Evolutionary conservation across 2,888 invertebrate species (phyloP).

Genomic region (Ophioninae sp.): DNA sequence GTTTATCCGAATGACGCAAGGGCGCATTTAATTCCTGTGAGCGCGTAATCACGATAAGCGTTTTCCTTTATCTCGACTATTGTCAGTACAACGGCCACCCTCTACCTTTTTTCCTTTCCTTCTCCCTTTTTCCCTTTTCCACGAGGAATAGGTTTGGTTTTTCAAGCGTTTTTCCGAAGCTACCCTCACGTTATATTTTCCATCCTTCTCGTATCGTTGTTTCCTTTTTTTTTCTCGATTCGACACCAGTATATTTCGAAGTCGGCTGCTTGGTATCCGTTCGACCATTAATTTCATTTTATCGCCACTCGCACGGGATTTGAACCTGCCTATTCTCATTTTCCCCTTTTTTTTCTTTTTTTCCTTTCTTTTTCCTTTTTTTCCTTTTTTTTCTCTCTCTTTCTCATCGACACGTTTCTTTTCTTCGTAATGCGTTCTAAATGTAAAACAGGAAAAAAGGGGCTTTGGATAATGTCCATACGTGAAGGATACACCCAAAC

Average conservation of each 20-base stretch:
- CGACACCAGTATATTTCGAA: slow-evolving; percentile 75
- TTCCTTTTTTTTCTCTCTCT: slow-evolving; percentile 17
- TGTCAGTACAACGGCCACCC: slow-evolving; percentile 34
- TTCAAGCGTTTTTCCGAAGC: slow-evolving; percentile 49
- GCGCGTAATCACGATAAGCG: slow-evolving; percentile 66
- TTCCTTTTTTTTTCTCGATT: slow-evolving; percentile 58
- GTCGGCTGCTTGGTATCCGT: slow-evolving; percentile 72
- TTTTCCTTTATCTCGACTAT: slow-evolving; percentile 43
- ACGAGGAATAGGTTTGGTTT: too few species aligned
- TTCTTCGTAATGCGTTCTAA: slow-evolving; percentile 78
- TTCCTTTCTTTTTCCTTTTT: slow-evolving; percentile 60
- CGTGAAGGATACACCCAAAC: slow-evolving; percentile 29
- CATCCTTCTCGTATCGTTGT: slow-evolving; percentile 33
- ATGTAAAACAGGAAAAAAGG: slow-evolving; percentile 79
- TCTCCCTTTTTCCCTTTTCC: slow-evolving; percentile 45
- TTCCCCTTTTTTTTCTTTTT: slow-evolving; percentile 32
- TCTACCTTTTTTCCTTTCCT: slow-evolving; percentile 65
- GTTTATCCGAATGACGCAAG: slow-evolving; percentile 32
- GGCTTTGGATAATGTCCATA: slow-evolving; percentile 74
- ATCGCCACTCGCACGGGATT: slow-evolving; percentile 76
- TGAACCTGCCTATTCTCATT: slow-evolving; percentile 70
- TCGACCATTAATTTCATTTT: slow-evolving; percentile 80
- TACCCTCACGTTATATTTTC: slow-evolving; percentile 57
- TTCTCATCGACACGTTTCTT: neutral
- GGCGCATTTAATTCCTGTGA: slow-evolving; percentile 31